Conservation (phyloP, 2,888 invertebrate genomes). For the Troides aeacus region DNA sequence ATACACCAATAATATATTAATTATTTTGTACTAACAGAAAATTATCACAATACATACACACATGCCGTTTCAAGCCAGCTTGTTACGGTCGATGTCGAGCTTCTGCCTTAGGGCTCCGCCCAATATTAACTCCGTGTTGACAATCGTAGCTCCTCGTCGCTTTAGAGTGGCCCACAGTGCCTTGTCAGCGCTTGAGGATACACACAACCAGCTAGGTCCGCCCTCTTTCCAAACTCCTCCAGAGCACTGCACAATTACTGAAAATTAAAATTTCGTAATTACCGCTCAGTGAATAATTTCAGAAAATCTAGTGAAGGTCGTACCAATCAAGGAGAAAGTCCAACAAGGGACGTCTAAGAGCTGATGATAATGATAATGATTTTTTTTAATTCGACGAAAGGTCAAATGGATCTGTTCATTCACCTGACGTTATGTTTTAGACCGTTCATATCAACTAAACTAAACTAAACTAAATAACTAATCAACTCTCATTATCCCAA, state of each 20-base stretch:
- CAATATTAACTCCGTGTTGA: conserved; percentile 60
- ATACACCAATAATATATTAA: too few relatives aligned
- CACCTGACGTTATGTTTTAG: too few relatives aligned
- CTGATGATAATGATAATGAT: too few relatives aligned
- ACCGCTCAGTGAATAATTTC: too few relatives aligned
- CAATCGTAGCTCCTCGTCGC: conserved; percentile 53
- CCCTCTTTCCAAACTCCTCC: conserved; percentile 64
- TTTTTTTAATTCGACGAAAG: too few relatives aligned
- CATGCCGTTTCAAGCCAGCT: conserved; percentile 32
- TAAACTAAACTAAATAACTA: too few relatives aligned
- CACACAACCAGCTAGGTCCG: conserved; percentile 54
- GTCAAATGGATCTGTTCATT: too few relatives aligned
- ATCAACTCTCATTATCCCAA: too few relatives aligned
- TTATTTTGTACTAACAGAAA: conserved; percentile 4
- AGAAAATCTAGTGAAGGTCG: too few relatives aligned
- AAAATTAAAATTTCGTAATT: conserved; percentile 29
- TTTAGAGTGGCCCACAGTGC: conserved; percentile 51
- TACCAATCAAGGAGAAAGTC: too few relatives aligned
- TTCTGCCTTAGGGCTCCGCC: conserved; percentile 59
- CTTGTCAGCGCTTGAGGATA: conserved; percentile 49
- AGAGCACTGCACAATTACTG: conserved; percentile 71
- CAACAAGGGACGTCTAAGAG: too few relatives aligned
- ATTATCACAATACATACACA: background rate
- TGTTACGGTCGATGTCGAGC: conserved; percentile 45
- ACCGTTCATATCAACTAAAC: too few relatives aligned